Evolutionary conservation across 2,888 invertebrate genomes (phyloP), one percentile per base, ranked within the genome.

Genomic region (Pyrrhia umbra): DNA sequence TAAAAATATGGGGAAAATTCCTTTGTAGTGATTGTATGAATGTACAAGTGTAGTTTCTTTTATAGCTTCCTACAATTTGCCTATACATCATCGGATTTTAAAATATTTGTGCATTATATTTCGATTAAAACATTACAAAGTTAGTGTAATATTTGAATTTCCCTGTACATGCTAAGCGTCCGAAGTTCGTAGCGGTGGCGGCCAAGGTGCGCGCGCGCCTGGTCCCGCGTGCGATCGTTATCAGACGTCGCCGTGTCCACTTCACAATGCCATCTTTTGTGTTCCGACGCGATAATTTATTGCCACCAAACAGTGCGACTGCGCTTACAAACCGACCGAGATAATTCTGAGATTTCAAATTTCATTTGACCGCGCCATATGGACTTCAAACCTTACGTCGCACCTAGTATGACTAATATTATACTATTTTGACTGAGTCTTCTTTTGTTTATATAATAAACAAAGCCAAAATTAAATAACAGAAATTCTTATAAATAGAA

Each of bases 221-320:
- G 61, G 59, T 47, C 79, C 80, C 84, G 69, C 82, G 83, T 79
- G 84, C 83, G 93, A 92, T 93, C 83, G 85, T 88, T 92, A 93
- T 93, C 93, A 88, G 79, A 86, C 90, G 90, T 91, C 91, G 92
- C 91, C 90, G 91, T 92, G 90, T 91, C 89, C 87, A 88, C 90
- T 87, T 83, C 89, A 90, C 91, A 92, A 92, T 92, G 89, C 91
- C 91, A 92, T 92, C 93, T 92, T 94, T 93, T 94, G 93, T 94
- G 88, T 90, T 90, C 88, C 89, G 87, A 92, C 91, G 90, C 90
- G 85, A 88, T 92, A 90, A 94, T 93, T 93, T 94, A 94, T 94
- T 90, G 86, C 90, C 84, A 89, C 88, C 90, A 91, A 92, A 91
- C 87, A 88, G 83, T 87, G 87, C 81, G 86, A 86, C 84, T 87